These are phyloP conservation scores for Cyrtodaria siliqua DNA, from an alignment of 2,888 invertebrate species.

Conservation along the genomic window DNA sequence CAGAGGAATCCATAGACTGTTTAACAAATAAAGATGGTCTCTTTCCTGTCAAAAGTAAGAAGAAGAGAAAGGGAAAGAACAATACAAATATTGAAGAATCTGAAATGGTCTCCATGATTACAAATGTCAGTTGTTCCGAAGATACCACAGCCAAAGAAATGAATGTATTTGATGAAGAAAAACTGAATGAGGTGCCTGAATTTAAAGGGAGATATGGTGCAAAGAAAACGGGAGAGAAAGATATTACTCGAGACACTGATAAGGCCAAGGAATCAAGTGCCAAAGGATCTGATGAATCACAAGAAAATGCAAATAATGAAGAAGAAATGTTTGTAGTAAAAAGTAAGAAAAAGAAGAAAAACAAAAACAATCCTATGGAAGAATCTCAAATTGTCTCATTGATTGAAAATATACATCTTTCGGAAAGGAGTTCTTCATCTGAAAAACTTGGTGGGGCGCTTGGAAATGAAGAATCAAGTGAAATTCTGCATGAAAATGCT, in stretches of 20 bases:
- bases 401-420: neutral
- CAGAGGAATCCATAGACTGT: no score
- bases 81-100: slow-evolving; percentile 23
- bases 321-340: slow-evolving; percentile 42
- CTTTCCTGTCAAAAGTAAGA: no score
- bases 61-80: neutral
- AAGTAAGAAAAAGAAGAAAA: slow-evolving; percentile 41
- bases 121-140: no score
- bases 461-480: neutral
- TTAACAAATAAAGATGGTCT: no score
- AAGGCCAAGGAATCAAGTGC: neutral
- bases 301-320: neutral
- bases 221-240: neutral
- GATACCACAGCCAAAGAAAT: no score
- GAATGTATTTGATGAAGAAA: no score
- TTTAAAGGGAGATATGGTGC: neutral
- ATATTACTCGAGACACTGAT: neutral
- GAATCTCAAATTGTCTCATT: neutral
- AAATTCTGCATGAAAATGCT: neutral
- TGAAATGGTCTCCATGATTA: neutral
- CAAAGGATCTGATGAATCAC: no score
- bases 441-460: no score
- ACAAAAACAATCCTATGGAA: slow-evolving; percentile 10
- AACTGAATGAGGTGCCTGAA: no score
- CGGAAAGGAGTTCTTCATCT: neutral